Evolutionary conservation across 2,113 vertebrate genomes (phyloP), one percentile per base, ranked within the genome.

Genomic region (Chelonoidis abingdonii): DNA sequence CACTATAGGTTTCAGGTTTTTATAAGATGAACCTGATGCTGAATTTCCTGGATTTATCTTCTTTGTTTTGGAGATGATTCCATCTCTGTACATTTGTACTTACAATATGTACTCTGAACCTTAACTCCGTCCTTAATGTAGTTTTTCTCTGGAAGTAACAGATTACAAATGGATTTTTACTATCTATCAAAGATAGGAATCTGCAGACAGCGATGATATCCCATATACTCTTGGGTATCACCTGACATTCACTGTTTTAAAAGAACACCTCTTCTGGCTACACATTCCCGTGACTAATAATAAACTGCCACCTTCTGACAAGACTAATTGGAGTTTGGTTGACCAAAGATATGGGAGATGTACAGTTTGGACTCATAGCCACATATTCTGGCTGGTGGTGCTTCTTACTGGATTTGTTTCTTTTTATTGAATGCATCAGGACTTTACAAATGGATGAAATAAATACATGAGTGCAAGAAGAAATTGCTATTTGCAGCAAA

Each of bases 101-200:
- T 6, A 3, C 0, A 3, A 4, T 56, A 72, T 47, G 50, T 47
- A 52, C 35, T 10, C 12, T 80, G 9, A 83, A 6, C 8, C 86
- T 86, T 83, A 95, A 80, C 62, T 96, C 35, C 35, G n/a, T 87
- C 80, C 76, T 69, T 50, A 38, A 88, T 93, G 44, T 12, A 83
- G 24, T 80, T 91, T 78, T 78, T 76, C 41, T 78, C 41, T 78
- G 75, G 75, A 78, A 78, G 41, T 27, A 78, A 47, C 41, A 27
- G 22, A 25, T 76, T 76, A 76, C 22, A 76, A 76, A 44, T 76
- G 24, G 24, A 76, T 76, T 76, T 76, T 76, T 44, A 3, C 38
- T 24, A 76, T 72, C 21, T 22, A 10, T 25, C 24, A 44, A 76
- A 78, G 75, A 38, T 38, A 72, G n/a, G 35, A 35, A n/a, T 29